These are phyloP conservation scores for Lates calcarifer DNA, from an alignment of 2,113 vertebrate genomes.

Conservation along the genomic window DNA sequence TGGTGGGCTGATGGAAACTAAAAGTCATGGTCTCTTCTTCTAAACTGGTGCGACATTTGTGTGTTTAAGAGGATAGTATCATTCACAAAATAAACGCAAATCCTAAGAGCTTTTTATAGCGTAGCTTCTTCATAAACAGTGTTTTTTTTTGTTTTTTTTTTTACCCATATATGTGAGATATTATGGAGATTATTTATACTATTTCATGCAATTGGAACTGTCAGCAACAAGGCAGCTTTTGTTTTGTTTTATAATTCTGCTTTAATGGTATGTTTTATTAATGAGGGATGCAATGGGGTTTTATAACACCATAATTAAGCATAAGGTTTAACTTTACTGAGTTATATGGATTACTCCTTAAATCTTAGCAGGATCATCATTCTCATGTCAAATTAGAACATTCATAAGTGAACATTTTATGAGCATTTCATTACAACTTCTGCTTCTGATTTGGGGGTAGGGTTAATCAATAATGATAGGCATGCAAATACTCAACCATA, in stretches of 20 bases:
- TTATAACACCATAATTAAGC: constrained; percentile 8
- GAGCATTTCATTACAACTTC: background rate
- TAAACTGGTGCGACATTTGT: background rate
- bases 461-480: constrained; percentile 66
- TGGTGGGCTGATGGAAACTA: background rate
- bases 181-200: constrained; percentile 29
- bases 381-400: constrained; percentile 47
- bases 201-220: constrained; percentile 1
- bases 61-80: background rate
- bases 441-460: constrained; percentile 23
- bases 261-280: constrained; percentile 4
- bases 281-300: constrained; percentile 23
- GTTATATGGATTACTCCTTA: constrained; percentile 7
- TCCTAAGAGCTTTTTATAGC: background rate
- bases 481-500: constrained; percentile 38
- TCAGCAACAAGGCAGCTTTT: constrained; percentile 23
- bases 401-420: constrained; percentile 33
- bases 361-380: background rate
- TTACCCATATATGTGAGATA: no score
- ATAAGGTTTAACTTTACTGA: constrained; percentile 1
- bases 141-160: no score
- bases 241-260: constrained; percentile 33
- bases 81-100: background rate
- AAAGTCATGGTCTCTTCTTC: background rate
- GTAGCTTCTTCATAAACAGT: background rate